phyloP scores from a whole-genome alignment of 2,888 invertebrate genomes.

The Epirrita christyi region DNA sequence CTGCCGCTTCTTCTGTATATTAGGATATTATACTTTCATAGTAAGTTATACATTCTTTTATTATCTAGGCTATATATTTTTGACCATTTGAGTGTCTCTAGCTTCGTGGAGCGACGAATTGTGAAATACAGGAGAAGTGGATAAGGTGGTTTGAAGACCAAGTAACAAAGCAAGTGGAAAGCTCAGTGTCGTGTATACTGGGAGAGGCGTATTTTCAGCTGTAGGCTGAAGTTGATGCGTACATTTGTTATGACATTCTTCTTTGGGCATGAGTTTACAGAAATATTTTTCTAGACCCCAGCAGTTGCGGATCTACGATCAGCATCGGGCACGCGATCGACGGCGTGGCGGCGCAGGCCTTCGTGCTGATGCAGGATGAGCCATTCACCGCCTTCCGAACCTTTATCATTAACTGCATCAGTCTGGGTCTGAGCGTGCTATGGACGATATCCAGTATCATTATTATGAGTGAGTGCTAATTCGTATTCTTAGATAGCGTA shows the following conservation, averaged over 20 bases:
- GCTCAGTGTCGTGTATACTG: background rate
- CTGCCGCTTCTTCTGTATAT: conserved; percentile 62
- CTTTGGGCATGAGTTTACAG: background rate
- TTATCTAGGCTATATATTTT: too few relatives aligned
- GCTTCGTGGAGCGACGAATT: too few relatives aligned
- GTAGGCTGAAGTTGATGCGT: background rate
- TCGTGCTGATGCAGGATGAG: conserved; percentile 54
- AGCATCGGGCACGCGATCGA: conserved; percentile 65
- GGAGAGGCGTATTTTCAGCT: background rate
- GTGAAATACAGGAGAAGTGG: too few relatives aligned
- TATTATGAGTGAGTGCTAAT: conserved; percentile 52
- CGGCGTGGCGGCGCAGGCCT: conserved; percentile 61
- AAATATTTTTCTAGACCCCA: conserved; percentile 57
- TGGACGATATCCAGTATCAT: conserved; percentile 63
- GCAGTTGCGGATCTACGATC: conserved; percentile 54
- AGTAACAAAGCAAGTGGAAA: too few relatives aligned
- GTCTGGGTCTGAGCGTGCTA: conserved; percentile 54
- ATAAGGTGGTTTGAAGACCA: too few relatives aligned
- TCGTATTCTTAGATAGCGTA: background rate
- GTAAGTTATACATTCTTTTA: conserved; percentile 55
- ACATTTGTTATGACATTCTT: too few relatives aligned
- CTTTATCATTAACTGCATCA: conserved; percentile 58
- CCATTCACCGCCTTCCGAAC: conserved; percentile 62
- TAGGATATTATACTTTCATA: conserved; percentile 66
- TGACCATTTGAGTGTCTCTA: too few relatives aligned